These are phyloP conservation scores for Lytechinus pictus DNA, from an alignment of 35 echinoderm and acorn worm genomes.

Conservation along the genomic window DNA sequence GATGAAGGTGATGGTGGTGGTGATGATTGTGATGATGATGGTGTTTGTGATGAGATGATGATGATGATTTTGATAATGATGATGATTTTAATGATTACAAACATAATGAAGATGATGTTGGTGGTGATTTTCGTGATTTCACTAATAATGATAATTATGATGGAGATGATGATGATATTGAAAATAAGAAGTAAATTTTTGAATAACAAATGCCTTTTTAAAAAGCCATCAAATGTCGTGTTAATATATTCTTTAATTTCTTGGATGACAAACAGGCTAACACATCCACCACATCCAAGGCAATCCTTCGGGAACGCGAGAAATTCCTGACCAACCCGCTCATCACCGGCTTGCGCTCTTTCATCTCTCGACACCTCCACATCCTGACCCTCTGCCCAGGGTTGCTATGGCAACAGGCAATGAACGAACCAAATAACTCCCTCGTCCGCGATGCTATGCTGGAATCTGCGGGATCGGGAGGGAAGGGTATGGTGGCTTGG, in stretches of 20 bases:
- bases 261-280: background rate
- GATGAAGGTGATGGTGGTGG: background rate
- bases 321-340: constrained; percentile 67
- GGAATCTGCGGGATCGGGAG: constrained; percentile 28
- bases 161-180: no score
- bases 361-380: constrained; percentile 80
- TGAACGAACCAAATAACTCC: constrained; percentile 80
- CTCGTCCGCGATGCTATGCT: constrained; percentile 59
- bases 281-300: constrained; percentile 42
- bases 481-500: constrained; percentile 69
- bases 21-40: background rate
- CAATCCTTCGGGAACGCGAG: constrained; percentile 70
- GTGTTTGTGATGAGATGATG: background rate
- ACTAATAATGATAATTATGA: no score
- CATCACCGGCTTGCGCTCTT: constrained; percentile 66
- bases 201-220: no score
- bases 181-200: no score
- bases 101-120: background rate
- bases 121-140: no score
- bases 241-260: background rate
- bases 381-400: constrained; percentile 75
- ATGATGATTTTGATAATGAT: background rate
- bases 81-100: no score
- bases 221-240: no score
- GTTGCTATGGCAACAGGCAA: constrained; percentile 86